Percentiles rank a stretch among this genome's conserved stretches.
Conservation (phyloP, 2,888 invertebrate species). For the Unio pictorum region DNA sequence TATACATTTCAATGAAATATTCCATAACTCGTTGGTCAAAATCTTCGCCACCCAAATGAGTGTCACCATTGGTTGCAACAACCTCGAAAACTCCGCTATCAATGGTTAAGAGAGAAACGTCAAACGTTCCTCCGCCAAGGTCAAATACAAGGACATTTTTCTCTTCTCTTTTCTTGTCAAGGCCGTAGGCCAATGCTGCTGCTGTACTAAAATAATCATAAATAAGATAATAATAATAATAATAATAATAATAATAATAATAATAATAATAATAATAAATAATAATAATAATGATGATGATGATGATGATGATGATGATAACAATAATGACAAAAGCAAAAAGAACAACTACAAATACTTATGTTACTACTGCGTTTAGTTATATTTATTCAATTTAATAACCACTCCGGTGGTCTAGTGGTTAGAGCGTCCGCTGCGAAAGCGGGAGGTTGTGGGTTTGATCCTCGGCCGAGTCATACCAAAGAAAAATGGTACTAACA, state of each 20-base stretch:
- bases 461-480: no score
- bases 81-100: conserved; percentile 98
- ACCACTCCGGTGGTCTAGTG: no score
- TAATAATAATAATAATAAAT: background rate
- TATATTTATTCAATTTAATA: no score
- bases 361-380: no score
- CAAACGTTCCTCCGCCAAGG: conserved; percentile 99
- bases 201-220: conserved; percentile 77
- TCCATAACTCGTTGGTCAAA: conserved; percentile 99
- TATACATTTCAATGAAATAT: conserved; percentile 98
- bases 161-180: conserved; percentile 93
- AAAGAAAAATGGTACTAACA: no score
- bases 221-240: no score
- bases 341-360: no score
- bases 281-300: no score
- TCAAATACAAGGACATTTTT: conserved; percentile 99
- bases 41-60: conserved; percentile 98
- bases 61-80: conserved; percentile 91
- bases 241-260: background rate
- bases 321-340: no score
- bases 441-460: no score
- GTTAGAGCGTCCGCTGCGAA: no score
- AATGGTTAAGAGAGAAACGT: conserved; percentile 97
- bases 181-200: conserved; percentile 96
- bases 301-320: background rate